Evolutionary conservation across 2,113 vertebrate species (phyloP).

Genomic region (Xyrauchen texanus): DNA sequence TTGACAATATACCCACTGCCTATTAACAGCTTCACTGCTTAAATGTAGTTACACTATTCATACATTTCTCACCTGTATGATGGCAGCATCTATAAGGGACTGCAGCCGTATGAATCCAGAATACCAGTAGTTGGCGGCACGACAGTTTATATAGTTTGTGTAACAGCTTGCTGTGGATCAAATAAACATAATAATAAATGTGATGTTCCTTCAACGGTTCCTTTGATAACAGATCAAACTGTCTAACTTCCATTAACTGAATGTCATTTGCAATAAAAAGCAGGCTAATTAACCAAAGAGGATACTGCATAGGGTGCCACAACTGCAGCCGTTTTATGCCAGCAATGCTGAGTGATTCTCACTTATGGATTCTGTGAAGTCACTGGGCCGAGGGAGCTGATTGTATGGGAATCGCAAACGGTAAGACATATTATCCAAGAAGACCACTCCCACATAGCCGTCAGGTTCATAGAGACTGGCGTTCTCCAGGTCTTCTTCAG

Average conservation of each 20-base stretch:
- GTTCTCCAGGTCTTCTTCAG: conserved; percentile 74
- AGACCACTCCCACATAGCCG: conserved; percentile 76
- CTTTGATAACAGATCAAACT: no score
- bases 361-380: conserved; percentile 75
- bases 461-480: conserved; percentile 61
- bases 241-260: neutral
- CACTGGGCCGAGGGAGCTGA: conserved; percentile 64
- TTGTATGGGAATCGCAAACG: conserved; percentile 72
- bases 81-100: conserved; percentile 86
- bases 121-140: conserved; percentile 86
- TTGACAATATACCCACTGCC: no score
- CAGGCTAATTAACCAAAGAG: neutral
- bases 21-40: neutral
- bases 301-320: neutral
- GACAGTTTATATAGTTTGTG: conserved; percentile 71
- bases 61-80: conserved; percentile 82
- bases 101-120: conserved; percentile 88
- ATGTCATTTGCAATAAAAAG: neutral
- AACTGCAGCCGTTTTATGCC: no score
- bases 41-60: neutral
- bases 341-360: conserved; percentile 39
- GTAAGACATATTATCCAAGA: conserved; percentile 81
- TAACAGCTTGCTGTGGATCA: conserved; percentile 69
- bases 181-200: neutral
- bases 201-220: no score